A percentile compares a stretch with the other conserved stretches of the same genome.
Evolutionary conservation across 2,113 vertebrate species (phyloP).

Genomic region (Kryptolebias marmoratus): DNA sequence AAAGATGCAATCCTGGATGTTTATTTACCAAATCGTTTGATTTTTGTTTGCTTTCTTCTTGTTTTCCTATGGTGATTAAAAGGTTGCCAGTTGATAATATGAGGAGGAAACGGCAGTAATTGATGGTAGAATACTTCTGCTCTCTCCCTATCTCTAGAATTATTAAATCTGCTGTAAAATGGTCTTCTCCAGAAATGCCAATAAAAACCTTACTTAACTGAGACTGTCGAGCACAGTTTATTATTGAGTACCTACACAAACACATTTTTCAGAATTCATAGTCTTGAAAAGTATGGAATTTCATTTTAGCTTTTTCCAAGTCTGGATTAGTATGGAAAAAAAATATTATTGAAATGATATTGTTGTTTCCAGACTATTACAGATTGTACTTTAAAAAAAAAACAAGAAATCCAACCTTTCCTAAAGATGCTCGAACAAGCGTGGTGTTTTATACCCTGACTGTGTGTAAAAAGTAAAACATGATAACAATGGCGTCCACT

Average conservation of each 20-base stretch:
- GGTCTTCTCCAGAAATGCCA: constrained; percentile 76
- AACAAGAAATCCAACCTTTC: too few relatives aligned
- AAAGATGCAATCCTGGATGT: constrained; percentile 72
- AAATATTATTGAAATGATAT: too few relatives aligned
- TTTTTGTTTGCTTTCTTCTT: constrained; percentile 51
- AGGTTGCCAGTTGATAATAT: constrained; percentile 72
- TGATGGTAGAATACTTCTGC: constrained; percentile 71
- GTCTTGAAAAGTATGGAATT: too few relatives aligned
- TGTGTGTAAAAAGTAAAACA: too few relatives aligned
- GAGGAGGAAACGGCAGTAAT: constrained; percentile 64
- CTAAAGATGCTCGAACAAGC: too few relatives aligned
- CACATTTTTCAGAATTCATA: too few relatives aligned
- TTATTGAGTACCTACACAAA: constrained; percentile 17
- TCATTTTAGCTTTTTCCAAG: too few relatives aligned
- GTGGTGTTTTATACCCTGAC: too few relatives aligned
- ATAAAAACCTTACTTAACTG: constrained; percentile 76
- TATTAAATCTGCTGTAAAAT: constrained; percentile 78
- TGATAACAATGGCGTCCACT: too few relatives aligned
- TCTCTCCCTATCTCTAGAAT: constrained; percentile 73
- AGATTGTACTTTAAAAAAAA: too few relatives aligned
- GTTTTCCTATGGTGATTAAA: constrained; percentile 73
- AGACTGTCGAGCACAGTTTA: constrained; percentile 23
- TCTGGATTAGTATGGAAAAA: too few relatives aligned
- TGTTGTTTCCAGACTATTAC: too few relatives aligned
- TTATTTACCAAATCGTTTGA: constrained; percentile 66